Conservation (phyloP, 2,797 vertebrate genomes). For the Manis javanica region DNA sequence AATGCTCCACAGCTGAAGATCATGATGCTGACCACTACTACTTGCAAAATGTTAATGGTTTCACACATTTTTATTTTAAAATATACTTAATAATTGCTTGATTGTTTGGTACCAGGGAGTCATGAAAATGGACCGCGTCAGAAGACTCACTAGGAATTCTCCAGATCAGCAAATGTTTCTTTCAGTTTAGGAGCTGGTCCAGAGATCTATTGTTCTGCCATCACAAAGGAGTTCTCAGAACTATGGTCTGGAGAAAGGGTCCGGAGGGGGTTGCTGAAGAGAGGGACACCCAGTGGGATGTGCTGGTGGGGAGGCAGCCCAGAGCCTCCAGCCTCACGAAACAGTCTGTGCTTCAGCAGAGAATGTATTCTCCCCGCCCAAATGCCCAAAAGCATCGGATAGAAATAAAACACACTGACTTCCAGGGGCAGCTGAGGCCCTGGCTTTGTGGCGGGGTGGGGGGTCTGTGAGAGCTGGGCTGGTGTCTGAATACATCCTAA, state of each 20-base stretch:
- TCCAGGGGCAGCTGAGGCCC: background rate
- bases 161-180: background rate
- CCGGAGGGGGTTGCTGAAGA: fast-evolving
- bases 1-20: background rate
- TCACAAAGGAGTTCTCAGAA: background rate
- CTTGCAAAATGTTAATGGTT: background rate
- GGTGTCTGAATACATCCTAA: background rate
- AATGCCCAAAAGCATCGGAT: background rate
- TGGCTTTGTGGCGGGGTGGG: background rate
- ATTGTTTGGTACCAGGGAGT: background rate
- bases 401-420: background rate
- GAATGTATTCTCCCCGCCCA: background rate
- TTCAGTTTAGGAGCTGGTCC: background rate
- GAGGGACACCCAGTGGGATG: fast-evolving
- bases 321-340: too few species aligned
- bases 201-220: background rate
- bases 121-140: background rate
- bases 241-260: too few species aligned
- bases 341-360: background rate
- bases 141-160: background rate
- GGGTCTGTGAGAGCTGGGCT: background rate
- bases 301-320: fast-evolving
- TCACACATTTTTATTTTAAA: background rate
- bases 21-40: background rate
- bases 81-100: background rate